phyloP scores from a whole-genome alignment of 1,140 invertebrate species.

The Neuroterus valhalla region DNA sequence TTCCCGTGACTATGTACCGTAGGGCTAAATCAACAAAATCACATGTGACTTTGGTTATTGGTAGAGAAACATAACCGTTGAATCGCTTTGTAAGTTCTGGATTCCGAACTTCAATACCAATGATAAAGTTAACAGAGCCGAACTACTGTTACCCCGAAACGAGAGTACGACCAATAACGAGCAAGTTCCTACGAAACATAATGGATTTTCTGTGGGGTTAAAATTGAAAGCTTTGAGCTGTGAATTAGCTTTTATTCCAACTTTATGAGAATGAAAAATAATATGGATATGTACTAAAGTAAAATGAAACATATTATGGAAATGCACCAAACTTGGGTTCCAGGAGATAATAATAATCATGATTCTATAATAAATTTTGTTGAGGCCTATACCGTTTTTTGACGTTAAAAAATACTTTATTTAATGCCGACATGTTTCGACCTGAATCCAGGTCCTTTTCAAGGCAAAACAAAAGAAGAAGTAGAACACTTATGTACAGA shows the following conservation, averaged over 20 bases:
- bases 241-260: background rate
- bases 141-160: background rate
- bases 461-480: no score
- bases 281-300: background rate
- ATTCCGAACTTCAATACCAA: slow-evolving; percentile 17
- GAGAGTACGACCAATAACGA: background rate
- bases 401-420: no score
- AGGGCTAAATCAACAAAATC: slow-evolving; percentile 2
- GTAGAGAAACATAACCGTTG: slow-evolving; percentile 6
- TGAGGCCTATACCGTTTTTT: no score
- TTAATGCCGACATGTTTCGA: no score
- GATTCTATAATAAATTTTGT: no score
- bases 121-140: slow-evolving; percentile 9
- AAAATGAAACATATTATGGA: background rate
- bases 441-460: no score
- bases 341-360: background rate
- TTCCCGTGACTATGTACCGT: slow-evolving; percentile 9
- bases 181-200: background rate
- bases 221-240: background rate
- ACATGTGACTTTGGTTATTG: background rate
- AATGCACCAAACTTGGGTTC: background rate
- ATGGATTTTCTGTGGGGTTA: background rate
- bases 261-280: background rate
- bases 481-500: no score
- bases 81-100: slow-evolving; percentile 14